Evolutionary conservation across 2,113 vertebrate species (phyloP).

Genomic region (Phyllostomus discolor): DNA sequence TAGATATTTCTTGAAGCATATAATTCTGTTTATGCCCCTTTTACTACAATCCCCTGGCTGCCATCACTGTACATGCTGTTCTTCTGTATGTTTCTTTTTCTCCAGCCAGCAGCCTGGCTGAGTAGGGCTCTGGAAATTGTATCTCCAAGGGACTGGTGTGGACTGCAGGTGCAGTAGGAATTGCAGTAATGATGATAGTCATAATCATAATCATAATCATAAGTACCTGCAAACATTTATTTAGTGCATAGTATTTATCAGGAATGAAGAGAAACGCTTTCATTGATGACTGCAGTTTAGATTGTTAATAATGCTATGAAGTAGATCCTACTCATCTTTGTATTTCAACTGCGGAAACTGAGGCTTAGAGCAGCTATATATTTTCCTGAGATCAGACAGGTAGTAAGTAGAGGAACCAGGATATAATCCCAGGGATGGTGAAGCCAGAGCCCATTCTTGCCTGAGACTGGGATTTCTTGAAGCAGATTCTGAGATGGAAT

Average conservation of each 20-base stretch:
- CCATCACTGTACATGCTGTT: not conserved
- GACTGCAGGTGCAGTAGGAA: not conserved
- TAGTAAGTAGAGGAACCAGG: not conserved
- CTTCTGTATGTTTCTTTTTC: not conserved
- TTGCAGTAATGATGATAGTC: not conserved
- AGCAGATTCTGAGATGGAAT: not conserved
- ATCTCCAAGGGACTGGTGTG: not conserved
- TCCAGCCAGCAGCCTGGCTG: not conserved
- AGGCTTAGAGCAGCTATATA: not conserved
- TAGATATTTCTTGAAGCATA: not conserved
- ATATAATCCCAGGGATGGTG: not conserved
- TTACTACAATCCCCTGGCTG: not conserved
- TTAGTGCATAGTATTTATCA: not conserved
- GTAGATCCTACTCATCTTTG: not conserved
- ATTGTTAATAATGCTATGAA: not conserved
- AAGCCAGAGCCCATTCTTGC: not conserved
- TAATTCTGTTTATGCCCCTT: conserved; percentile 1
- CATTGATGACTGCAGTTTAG: not conserved
- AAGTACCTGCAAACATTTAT: not conserved
- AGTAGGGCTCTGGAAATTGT: not conserved
- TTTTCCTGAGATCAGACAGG: not conserved
- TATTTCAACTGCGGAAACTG: not conserved
- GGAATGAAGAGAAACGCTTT: not conserved
- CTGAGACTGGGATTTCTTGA: not conserved
- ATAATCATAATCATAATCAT: not conserved